Base-by-base conservation (phyloP, 2,797 vertebrate genomes). In the Lacerta bilineata region DNA sequence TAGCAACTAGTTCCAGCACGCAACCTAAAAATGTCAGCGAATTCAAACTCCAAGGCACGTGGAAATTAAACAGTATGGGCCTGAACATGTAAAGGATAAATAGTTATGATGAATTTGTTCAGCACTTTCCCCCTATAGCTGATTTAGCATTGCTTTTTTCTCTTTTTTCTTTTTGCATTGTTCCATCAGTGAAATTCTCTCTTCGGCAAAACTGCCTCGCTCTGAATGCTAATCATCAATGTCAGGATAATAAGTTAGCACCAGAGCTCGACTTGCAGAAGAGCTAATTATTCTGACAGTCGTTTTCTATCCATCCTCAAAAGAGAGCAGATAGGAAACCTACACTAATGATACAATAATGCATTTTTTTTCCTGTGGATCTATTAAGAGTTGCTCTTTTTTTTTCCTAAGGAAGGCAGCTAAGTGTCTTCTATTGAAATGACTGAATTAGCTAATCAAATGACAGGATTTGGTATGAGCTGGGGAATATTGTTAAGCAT, bases 361-460 rank as follows among this genome's bases (percentile, higher is more conserved):
- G 20, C 5, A 74, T 86, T 11, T 90, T 90, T 86, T 23, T 79
- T 3, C 86, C 88, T 87, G 33, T 33, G 72, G 78, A 92, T 85
- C 10, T 86, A 39, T 79, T 86, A 91, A 88, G 90, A 87, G 4
- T 8, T 83, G 46, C 79, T 55, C 50, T 89, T 0, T 87, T 64
- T 64, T 61, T 64, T 93, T 91, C 72, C 23, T 90, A 59, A 86
- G 85, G 66, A 89, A 84, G 1, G 69, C 66, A 85, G 18, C 4
- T 77, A 87, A 87, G 72, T 91, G 43, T 86, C 89, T 90, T 89
- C 71, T 87, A 18, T 83, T 81, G 18, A 77, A 89, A 89, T 64
- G n/a, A 74, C 77, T 86, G 41, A 89, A 92, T 80, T 87, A 92
- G 2, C 23, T 92, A 91, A 86, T 86, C 84, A 88, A 76, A 79